Percentiles rank a stretch among this genome's conserved stretches.
Evolutionary conservation across 2,797 vertebrate genomes (phyloP).

Genomic region (Lophotriccus pileatus): DNA sequence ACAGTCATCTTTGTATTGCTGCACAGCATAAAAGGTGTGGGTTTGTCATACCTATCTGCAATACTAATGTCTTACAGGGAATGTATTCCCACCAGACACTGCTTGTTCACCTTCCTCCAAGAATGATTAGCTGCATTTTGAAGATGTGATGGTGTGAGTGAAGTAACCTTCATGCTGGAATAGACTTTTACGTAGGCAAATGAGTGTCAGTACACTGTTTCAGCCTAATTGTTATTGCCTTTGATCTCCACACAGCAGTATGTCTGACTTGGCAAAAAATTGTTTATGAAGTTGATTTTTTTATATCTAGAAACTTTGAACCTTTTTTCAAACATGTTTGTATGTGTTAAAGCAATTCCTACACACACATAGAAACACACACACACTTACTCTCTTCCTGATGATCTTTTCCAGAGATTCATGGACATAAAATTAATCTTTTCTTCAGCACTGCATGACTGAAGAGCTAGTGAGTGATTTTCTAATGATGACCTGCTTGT

Average conservation of each 20-base stretch:
- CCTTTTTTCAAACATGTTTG: background rate
- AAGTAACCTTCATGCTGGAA: background rate
- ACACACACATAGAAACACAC: background rate
- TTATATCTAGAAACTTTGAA: background rate
- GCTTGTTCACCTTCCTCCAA: background rate
- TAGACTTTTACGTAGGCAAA: background rate
- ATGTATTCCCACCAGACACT: background rate
- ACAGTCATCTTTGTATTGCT: background rate
- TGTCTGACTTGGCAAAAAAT: background rate
- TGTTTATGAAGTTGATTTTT: background rate
- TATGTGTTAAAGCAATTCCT: background rate
- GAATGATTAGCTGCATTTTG: background rate
- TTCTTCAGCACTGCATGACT: background rate
- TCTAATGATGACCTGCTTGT: background rate
- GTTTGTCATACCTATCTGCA: background rate
- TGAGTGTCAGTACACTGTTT: background rate
- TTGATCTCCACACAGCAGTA: background rate
- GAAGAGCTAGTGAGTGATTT: background rate
- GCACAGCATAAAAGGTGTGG: background rate
- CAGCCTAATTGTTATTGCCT: background rate
- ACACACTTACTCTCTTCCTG: background rate
- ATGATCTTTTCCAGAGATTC: background rate
- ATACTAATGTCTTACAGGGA: background rate
- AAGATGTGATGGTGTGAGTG: rapidly evolving
- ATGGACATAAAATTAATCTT: background rate